A percentile compares a stretch with the other conserved stretches of the same genome.
phyloP scores from a whole-genome alignment of 2,888 invertebrate species.

The Agonopterix subpropinquella region DNA sequence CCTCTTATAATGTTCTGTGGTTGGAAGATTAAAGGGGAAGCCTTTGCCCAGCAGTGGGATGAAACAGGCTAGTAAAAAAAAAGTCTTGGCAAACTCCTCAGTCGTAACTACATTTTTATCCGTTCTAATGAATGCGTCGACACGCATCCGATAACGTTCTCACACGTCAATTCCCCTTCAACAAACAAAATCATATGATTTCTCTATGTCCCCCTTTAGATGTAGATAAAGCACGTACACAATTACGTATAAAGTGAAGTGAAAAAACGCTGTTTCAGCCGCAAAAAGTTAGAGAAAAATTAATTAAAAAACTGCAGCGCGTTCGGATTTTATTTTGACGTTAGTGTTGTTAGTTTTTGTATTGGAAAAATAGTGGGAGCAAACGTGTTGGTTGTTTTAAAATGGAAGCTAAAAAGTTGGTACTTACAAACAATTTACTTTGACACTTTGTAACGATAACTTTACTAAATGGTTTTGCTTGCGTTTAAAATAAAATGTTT shows the following conservation, averaged over 20 bases:
- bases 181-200: not conserved
- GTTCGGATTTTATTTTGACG: not conserved
- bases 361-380: not conserved
- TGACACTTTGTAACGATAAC: too few relatives aligned
- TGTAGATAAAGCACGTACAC: slow-evolving; percentile 2
- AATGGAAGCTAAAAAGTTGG: not conserved
- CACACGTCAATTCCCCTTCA: not conserved
- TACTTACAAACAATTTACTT: too few relatives aligned
- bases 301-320: not conserved
- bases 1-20: too few relatives aligned
- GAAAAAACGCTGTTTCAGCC: not conserved
- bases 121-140: not conserved
- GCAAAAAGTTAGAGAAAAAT: not conserved
- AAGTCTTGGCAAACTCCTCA: too few relatives aligned
- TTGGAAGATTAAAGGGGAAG: too few relatives aligned
- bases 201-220: slow-evolving; percentile 1
- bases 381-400: not conserved
- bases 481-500: too few relatives aligned
- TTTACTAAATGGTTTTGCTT: too few relatives aligned
- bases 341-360: not conserved
- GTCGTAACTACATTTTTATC: too few relatives aligned
- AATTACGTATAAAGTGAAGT: not conserved
- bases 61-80: too few relatives aligned
- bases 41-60: too few relatives aligned
- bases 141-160: not conserved